phyloP scores from a whole-genome alignment of 2,888 invertebrate genomes.

The Pammene aurita region DNA sequence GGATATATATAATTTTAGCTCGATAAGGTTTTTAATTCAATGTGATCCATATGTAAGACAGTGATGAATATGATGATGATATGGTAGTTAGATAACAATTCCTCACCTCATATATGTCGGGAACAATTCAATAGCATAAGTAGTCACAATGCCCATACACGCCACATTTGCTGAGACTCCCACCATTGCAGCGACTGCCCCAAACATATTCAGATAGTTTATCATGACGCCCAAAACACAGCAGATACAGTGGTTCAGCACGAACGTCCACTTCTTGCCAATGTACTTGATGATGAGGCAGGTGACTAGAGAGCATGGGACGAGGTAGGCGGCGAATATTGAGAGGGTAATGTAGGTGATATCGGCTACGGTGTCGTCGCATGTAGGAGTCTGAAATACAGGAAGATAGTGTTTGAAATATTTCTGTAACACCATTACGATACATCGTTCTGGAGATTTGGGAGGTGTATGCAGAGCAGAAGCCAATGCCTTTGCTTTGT shows the following conservation, averaged over 20 bases:
- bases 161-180: slow-evolving; percentile 19
- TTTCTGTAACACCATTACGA: too few species aligned
- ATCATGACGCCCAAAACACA: not conserved
- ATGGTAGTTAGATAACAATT: not conserved
- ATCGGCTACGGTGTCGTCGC: slow-evolving; percentile 22
- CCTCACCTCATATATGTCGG: slow-evolving; percentile 37
- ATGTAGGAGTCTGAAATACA: slow-evolving; percentile 20
- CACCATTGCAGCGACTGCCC: slow-evolving; percentile 5
- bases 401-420: not conserved
- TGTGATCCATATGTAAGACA: too few species aligned
- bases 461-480: too few species aligned
- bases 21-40: too few species aligned
- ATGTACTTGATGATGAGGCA: slow-evolving; percentile 18
- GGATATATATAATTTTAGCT: too few species aligned
- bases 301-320: slow-evolving; percentile 6
- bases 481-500: too few species aligned
- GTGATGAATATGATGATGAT: too few species aligned
- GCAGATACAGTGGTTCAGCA: slow-evolving; percentile 14
- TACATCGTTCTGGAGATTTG: too few species aligned
- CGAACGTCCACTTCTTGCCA: slow-evolving; percentile 36
- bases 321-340: slow-evolving; percentile 14
- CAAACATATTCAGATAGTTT: slow-evolving; percentile 9
- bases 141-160: slow-evolving; percentile 27
- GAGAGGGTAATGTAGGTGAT: slow-evolving; percentile 11
- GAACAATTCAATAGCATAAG: slow-evolving; percentile 31